These are phyloP conservation scores for Colletes latitarsis DNA, from an alignment of 1,140 invertebrate species.

Conservation along the genomic window DNA sequence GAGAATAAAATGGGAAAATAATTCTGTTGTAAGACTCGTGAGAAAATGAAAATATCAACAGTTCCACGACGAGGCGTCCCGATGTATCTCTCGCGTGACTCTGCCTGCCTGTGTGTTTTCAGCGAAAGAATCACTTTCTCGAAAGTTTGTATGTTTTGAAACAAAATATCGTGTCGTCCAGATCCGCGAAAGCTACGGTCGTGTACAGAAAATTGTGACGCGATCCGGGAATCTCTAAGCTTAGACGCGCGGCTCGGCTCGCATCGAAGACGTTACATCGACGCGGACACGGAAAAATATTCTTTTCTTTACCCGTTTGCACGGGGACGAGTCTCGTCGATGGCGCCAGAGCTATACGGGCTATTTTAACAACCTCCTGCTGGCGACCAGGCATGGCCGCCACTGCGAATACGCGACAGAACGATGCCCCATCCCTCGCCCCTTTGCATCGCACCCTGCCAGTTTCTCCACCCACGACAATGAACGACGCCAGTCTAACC, in stretches of 20 bases:
- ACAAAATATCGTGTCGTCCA: not conserved
- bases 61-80: not conserved
- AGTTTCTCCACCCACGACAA: not conserved
- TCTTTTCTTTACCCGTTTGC: not conserved
- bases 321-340: not conserved
- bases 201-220: conserved; percentile 4
- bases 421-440: not conserved
- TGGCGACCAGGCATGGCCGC: not conserved
- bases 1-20: too few species aligned
- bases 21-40: too few species aligned
- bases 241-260: too few species aligned
- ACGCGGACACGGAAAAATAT: not conserved
- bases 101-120: not conserved
- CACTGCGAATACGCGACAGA: not conserved
- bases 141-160: conserved; percentile 10
- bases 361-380: conserved; percentile 14
- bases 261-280: not conserved
- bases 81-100: too few species aligned
- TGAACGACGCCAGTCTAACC: too few species aligned
- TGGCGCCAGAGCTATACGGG: not conserved
- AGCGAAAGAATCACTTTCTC: not conserved
- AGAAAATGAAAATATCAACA: not conserved
- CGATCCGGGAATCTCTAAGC: not conserved
- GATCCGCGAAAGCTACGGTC: not conserved
- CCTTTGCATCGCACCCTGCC: too few species aligned